Evolutionary conservation across 2,113 vertebrate species (phyloP).

Genomic region (Gracilinanus agilis): DNA sequence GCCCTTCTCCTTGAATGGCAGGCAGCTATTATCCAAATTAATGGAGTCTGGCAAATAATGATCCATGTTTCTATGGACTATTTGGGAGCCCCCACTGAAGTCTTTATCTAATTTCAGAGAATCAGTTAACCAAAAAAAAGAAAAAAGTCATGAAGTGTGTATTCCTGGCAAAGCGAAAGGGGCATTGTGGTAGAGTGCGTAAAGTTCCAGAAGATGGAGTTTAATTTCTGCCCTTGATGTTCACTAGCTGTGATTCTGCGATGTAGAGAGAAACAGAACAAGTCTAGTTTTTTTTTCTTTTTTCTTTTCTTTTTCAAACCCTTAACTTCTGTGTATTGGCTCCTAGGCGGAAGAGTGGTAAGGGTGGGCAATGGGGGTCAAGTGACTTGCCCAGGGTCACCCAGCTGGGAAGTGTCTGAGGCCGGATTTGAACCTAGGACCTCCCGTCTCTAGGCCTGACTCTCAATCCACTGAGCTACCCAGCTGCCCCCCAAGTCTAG

Average conservation of each 20-base stretch:
- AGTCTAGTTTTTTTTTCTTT: background rate
- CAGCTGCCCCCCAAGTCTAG: too few species aligned
- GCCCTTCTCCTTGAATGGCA: constrained; percentile 8
- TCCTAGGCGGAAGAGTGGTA: too few species aligned
- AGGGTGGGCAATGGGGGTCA: too few species aligned
- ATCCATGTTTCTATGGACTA: background rate
- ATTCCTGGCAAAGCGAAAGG: background rate
- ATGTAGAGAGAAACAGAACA: background rate
- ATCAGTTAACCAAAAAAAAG: background rate
- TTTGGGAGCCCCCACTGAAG: background rate
- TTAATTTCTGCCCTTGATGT: background rate
- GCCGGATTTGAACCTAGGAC: too few species aligned
- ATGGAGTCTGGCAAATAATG: background rate
- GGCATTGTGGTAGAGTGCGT: background rate
- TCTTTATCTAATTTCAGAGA: background rate
- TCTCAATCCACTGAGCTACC: too few species aligned
- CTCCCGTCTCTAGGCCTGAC: too few species aligned
- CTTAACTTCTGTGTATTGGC: too few species aligned
- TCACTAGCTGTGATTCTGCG: background rate
- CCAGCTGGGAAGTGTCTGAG: too few species aligned
- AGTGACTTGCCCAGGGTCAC: too few species aligned
- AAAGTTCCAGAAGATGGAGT: background rate
- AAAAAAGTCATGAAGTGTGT: background rate
- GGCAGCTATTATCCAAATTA: constrained; percentile 55
- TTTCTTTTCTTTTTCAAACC: too few species aligned